These are phyloP conservation scores for Tigriopus californicus DNA, from an alignment of 2,888 invertebrate species.

Conservation along the genomic window DNA sequence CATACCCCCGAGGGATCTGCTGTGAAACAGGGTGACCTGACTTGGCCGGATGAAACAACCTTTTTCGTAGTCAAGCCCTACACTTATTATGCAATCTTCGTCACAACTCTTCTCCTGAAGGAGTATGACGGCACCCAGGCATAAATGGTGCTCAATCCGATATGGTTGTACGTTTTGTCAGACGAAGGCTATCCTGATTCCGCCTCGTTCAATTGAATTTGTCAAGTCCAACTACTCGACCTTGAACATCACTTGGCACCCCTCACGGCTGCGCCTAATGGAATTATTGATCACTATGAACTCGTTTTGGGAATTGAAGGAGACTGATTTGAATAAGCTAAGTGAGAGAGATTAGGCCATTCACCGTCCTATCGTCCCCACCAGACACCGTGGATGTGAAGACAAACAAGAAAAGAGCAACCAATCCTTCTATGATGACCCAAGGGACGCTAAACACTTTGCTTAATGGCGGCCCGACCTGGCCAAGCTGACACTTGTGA, in stretches of 20 bases:
- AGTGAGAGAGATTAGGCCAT: too few relatives aligned
- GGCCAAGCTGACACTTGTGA: too few relatives aligned
- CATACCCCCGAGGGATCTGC: not conserved
- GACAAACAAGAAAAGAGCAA: too few relatives aligned
- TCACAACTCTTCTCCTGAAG: constrained; percentile 75
- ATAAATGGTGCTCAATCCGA: constrained; percentile 54
- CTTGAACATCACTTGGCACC: constrained; percentile 52
- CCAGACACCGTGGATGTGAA: too few relatives aligned
- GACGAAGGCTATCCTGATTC: constrained; percentile 21
- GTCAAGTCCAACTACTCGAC: constrained; percentile 28
- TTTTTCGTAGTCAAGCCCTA: constrained; percentile 51
- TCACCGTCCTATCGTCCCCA: too few relatives aligned
- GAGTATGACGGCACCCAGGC: constrained; percentile 35
- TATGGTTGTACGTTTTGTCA: constrained; percentile 61
- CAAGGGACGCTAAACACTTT: too few relatives aligned
- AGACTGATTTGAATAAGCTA: too few relatives aligned
- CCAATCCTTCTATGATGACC: too few relatives aligned
- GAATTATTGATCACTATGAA: constrained; percentile 59
- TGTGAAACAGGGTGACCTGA: not conserved
- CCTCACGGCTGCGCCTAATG: constrained; percentile 58
- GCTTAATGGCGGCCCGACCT: too few relatives aligned
- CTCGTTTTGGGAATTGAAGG: constrained; percentile 27
- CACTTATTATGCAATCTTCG: constrained; percentile 83
- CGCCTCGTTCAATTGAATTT: not conserved
- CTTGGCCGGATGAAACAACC: not conserved